phyloP scores from a whole-genome alignment of 2,797 vertebrate genomes.

The Australoheros facetus region DNA sequence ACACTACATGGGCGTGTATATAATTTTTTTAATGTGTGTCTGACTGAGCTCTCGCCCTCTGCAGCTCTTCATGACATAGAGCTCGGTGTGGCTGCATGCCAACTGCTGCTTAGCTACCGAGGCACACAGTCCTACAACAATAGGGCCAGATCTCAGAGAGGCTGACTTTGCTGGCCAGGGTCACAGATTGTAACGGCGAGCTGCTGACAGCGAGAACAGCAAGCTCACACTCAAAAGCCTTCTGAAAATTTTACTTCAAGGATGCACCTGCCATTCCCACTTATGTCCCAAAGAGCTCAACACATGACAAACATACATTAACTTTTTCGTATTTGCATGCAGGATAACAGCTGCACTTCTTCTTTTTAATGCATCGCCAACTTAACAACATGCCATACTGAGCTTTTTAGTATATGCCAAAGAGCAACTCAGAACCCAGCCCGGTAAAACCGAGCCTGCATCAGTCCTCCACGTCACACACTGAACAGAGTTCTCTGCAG shows the following conservation, averaged over 20 bases:
- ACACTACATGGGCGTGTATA: constrained; percentile 29
- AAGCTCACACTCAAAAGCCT: constrained; percentile 51
- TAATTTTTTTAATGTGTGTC: constrained; percentile 19
- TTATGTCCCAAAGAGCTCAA: constrained; percentile 30
- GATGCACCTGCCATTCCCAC: constrained; percentile 51
- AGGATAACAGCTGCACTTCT: constrained; percentile 46
- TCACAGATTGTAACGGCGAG: constrained; percentile 41
- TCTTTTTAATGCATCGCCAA: constrained; percentile 16
- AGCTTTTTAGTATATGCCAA: constrained; percentile 25
- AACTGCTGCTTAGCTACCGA: constrained; percentile 76
- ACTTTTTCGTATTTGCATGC: constrained; percentile 36
- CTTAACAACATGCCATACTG: constrained; percentile 19
- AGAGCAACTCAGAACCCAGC: not conserved
- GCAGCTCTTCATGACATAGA: constrained; percentile 58
- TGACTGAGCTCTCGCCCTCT: constrained; percentile 47
- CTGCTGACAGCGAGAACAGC: constrained; percentile 57
- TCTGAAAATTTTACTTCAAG: constrained; percentile 47
- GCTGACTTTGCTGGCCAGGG: constrained; percentile 42
- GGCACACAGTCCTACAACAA: constrained; percentile 73
- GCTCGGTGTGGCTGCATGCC: constrained; percentile 60
- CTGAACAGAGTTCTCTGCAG: not conserved
- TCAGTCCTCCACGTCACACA: not conserved
- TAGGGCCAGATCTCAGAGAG: constrained; percentile 32
- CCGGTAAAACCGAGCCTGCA: not conserved
- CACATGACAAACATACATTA: constrained; percentile 46